Conservation (phyloP, 2,888 invertebrate genomes). For the Heliconius aoede region DNA sequence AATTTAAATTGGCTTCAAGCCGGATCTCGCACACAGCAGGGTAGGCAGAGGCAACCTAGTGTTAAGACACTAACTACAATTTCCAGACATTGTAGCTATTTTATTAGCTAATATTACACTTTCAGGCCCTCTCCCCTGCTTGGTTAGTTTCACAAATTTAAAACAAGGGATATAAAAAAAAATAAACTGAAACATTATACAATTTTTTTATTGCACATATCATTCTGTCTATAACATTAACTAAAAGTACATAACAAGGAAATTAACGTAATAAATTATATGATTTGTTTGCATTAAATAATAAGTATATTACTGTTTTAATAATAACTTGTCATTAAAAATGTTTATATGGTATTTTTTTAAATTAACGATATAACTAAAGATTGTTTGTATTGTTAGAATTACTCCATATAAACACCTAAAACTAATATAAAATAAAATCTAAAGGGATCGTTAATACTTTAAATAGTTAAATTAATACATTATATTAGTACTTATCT, state of each 20-base stretch:
- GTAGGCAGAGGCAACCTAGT: too few species aligned
- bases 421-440: neutral
- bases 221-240: neutral
- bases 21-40: too few species aligned
- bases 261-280: neutral
- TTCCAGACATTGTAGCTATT: too few species aligned
- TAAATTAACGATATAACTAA: neutral
- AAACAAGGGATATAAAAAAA: neutral
- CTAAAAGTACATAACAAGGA: neutral
- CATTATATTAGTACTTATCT: neutral
- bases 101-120: too few species aligned
- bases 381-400: neutral
- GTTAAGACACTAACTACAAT: too few species aligned
- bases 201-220: constrained; percentile 10
- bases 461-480: too few species aligned
- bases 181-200: neutral
- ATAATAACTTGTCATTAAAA: too few species aligned
- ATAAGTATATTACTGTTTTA: neutral
- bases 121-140: too few species aligned
- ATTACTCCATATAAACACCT: neutral
- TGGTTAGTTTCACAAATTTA: neutral
- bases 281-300: neutral
- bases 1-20: too few species aligned
- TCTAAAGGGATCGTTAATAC: too few species aligned
- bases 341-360: neutral